Percentiles rank a stretch among this genome's conserved stretches.
These are phyloP conservation scores for Vanessa cardui DNA, from an alignment of 2,888 invertebrate species.

Conservation along the genomic window DNA sequence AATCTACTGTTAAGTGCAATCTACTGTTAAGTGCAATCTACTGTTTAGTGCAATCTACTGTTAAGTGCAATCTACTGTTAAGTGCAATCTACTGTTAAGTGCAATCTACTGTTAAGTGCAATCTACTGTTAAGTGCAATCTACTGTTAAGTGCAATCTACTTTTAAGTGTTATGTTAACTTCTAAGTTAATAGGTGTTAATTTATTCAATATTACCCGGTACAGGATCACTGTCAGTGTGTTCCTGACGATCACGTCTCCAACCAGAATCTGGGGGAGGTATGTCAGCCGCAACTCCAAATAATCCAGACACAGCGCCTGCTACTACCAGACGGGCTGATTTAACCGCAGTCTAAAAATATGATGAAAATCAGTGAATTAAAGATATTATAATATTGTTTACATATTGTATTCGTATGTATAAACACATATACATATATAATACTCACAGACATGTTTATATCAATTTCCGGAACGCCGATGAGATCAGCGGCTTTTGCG, in stretches of 20 bases:
- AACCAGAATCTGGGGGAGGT: conserved; percentile 67
- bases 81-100: no score
- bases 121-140: no score
- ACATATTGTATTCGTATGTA: no score
- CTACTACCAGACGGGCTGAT: conserved; percentile 70
- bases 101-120: no score
- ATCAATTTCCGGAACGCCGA: conserved; percentile 76
- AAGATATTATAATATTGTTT: no score
- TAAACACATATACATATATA: background rate
- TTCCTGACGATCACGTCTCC: conserved; percentile 70
- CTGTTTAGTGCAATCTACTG: no score
- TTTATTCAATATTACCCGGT: conserved; percentile 63
- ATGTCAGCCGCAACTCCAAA: conserved; percentile 77
- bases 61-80: no score
- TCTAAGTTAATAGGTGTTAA: no score
- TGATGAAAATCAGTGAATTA: background rate
- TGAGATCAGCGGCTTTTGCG: conserved; percentile 83
- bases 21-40: no score
- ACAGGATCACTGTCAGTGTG: conserved; percentile 86
- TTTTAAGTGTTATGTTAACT: no score
- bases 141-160: no score
- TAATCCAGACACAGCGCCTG: conserved; percentile 72
- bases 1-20: no score
- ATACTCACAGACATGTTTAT: conserved; percentile 63
- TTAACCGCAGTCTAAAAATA: conserved; percentile 56